Evolutionary conservation across 2,888 invertebrate genomes (phyloP), one percentile per base, ranked within the genome.

Genomic region (Cabera pusaria): DNA sequence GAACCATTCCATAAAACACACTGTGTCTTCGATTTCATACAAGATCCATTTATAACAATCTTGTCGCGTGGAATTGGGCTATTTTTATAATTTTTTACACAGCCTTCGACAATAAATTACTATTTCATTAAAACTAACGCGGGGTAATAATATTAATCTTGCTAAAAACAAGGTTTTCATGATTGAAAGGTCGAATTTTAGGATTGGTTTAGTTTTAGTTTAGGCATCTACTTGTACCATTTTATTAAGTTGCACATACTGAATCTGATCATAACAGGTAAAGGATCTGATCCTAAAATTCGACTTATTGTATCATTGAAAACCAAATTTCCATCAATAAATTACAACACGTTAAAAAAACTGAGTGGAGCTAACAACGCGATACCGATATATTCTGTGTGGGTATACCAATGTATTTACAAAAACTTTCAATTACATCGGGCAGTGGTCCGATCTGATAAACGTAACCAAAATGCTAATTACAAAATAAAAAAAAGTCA

Each of bases 311-410:
- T 74, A 56, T 73, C 68, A 61, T 63, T 73, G 75, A 84, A 84
- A 87, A 87, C 87, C 87, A 85, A 88, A 87, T 87, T 88, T 78
- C 86, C 71, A 66, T 83, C 75, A 87, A 82, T 87, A 84, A 86
- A 79, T 86, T 77, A 84, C 82, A 85, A 86, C 83, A 79, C 67
- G 75, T 79, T 81, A 86, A 71, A 87, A n/a, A 84, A 87, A 85
- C 79, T 81, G 84, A 80, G 81, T 80, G 82, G 79, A 79, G 74
- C 76, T 83, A 70, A 68, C 73, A 79, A 77, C 73, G 72, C 66
- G 72, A 79, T 74, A 81, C 49, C 71, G 70, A 66, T 64, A 60
- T 58, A 64, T 59, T 59, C 56, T 64, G 65, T 60, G 56, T 60
- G 25, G 44, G 45, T 44, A 48, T 64, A 74, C 66, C 69, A 71